A percentile compares a stretch with the other conserved stretches of the same genome.
Evolutionary conservation across 2,113 vertebrate genomes (phyloP).

Genomic region (pig (Sus scrofa)): T2T-Sscrofa CM000817.6:45326001-45326500

Average conservation of each 20-base stretch:
- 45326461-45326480: constrained; percentile 74
- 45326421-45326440: constrained; percentile 50
- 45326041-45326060: constrained; percentile 85
- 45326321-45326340: constrained; percentile 53
- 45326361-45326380: constrained; percentile 56
- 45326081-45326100: constrained; percentile 83
- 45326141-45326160: constrained; percentile 77
- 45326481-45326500: constrained; percentile 88
- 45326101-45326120: constrained; percentile 17
- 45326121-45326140: constrained; percentile 74
- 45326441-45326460: neutral
- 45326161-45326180: constrained; percentile 77
- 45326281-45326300: neutral
- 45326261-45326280: constrained; percentile 12
- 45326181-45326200: constrained; percentile 87
- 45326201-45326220: constrained; percentile 85
- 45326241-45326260: constrained; percentile 46
- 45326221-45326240: constrained; percentile 80
- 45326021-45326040: constrained; percentile 78
- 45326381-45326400: constrained; percentile 56
- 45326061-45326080: constrained; percentile 86
- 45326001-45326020: constrained; percentile 79
- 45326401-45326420: constrained; percentile 64
- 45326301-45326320: neutral
- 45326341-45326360: constrained; percentile 45